phyloP scores from a whole-genome alignment of 2,113 vertebrate genomes.

The Pseudorectes ferrugineus region DNA sequence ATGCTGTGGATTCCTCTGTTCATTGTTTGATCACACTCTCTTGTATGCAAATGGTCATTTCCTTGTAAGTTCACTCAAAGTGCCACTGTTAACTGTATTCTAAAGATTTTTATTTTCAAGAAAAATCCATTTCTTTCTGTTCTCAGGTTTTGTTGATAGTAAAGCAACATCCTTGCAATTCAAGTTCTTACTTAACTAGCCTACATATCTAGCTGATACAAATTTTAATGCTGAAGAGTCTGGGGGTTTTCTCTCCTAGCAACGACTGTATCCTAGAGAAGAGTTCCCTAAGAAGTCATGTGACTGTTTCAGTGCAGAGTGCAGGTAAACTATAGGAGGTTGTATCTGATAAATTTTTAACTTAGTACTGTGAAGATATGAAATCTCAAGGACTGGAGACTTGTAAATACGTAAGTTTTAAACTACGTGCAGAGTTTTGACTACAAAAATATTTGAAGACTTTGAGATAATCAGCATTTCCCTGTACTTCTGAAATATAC shows the following conservation, averaged over 20 bases:
- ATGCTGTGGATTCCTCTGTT: not conserved
- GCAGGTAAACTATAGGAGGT: not conserved
- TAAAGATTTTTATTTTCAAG: not conserved
- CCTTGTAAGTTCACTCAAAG: not conserved
- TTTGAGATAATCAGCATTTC: not conserved
- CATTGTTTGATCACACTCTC: not conserved
- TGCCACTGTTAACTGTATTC: not conserved
- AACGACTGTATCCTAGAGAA: not conserved
- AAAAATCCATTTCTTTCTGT: not conserved
- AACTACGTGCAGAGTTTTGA: not conserved
- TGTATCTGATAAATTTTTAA: not conserved
- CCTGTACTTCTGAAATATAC: not conserved
- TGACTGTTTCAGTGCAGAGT: not conserved
- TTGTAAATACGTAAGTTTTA: not conserved
- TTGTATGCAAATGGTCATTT: not conserved
- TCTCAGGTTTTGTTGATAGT: not conserved
- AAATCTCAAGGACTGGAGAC: not conserved
- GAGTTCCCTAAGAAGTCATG: not conserved
- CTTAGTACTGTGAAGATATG: not conserved
- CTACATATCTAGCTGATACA: not conserved
- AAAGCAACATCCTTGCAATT: not conserved
- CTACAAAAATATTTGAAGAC: not conserved
- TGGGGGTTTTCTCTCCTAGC: not conserved
- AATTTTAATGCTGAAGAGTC: not conserved
- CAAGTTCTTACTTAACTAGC: not conserved